phyloP scores from a whole-genome alignment of 2,888 invertebrate species.

The Luffia ferchaultella region DNA sequence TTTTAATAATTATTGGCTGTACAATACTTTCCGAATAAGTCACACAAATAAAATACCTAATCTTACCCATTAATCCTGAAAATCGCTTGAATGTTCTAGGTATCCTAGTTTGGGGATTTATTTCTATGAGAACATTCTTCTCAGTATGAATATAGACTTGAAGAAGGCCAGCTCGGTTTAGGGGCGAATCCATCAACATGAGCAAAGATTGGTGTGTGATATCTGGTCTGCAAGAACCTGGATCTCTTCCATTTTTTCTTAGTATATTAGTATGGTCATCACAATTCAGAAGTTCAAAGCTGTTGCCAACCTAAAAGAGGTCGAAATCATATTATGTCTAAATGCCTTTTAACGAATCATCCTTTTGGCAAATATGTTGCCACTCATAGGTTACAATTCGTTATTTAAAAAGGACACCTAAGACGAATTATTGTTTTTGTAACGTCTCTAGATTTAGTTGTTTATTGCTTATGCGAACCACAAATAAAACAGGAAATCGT shows the following conservation, averaged over 20 bases:
- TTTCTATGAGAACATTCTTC: slow-evolving; percentile 92
- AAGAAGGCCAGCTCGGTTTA: slow-evolving; percentile 94
- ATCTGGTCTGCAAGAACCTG: slow-evolving; percentile 92
- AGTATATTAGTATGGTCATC: slow-evolving; percentile 90
- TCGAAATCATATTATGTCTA: too few species aligned
- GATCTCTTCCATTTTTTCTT: slow-evolving; percentile 86
- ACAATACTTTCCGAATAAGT: slow-evolving; percentile 11
- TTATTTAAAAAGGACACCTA: too few species aligned
- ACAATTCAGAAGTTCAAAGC: slow-evolving; percentile 91
- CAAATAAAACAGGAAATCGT: too few species aligned
- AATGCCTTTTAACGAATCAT: too few species aligned
- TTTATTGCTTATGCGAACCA: too few species aligned
- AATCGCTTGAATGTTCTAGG: slow-evolving; percentile 97
- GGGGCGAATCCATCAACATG: slow-evolving; percentile 97
- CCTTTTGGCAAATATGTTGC: too few species aligned
- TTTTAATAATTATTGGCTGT: slow-evolving; percentile 2
- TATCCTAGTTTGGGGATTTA: slow-evolving; percentile 96
- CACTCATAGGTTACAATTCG: too few species aligned
- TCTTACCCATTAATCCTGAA: slow-evolving; percentile 92
- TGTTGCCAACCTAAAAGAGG: slow-evolving; percentile 78
- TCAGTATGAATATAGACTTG: slow-evolving; percentile 94
- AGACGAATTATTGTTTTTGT: too few species aligned
- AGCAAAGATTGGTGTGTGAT: slow-evolving; percentile 97
- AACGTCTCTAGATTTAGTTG: too few species aligned
- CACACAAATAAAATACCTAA: slow-evolving; percentile 5